Percentiles rank a stretch among this genome's conserved stretches.
Evolutionary conservation across 92 coral and sea anemone species (phyloP).

Genomic region (Hydrozoanthus gracilis): DNA sequence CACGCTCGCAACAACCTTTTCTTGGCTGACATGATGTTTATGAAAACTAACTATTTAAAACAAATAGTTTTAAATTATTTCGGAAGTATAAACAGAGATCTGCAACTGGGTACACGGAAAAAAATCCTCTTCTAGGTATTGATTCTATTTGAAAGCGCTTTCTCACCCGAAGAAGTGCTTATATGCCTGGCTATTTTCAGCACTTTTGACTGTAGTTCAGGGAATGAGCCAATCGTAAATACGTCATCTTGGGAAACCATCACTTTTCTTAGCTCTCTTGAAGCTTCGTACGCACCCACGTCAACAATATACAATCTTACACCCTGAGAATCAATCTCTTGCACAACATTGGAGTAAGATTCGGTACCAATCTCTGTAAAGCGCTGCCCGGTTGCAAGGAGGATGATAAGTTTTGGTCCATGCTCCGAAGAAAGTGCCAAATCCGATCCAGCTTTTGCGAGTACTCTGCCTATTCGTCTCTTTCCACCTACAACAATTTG

Average conservation of each 20-base stretch:
- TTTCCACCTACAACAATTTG: conserved; percentile 62
- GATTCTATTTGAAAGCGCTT: neutral
- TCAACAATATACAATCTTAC: conserved; percentile 70
- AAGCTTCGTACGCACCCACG: conserved; percentile 64
- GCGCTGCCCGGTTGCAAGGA: conserved; percentile 48
- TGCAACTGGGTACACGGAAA: too few relatives aligned
- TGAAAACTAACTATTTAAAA: too few relatives aligned
- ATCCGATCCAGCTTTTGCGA: conserved; percentile 47
- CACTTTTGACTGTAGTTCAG: conserved; percentile 62
- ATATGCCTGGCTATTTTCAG: conserved; percentile 69
- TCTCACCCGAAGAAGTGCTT: conserved; percentile 62
- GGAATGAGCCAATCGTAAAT: conserved; percentile 58
- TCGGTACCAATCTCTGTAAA: conserved; percentile 44
- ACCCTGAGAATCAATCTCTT: conserved; percentile 65
- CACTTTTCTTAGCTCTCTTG: conserved; percentile 46
- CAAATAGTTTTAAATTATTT: too few relatives aligned
- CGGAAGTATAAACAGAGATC: too few relatives aligned
- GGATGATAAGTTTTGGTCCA: conserved; percentile 49
- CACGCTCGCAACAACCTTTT: too few relatives aligned
- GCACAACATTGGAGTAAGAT: conserved; percentile 26
- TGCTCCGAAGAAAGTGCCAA: conserved; percentile 22
- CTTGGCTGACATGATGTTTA: too few relatives aligned
- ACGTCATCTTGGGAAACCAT: conserved; percentile 61
- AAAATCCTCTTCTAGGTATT: neutral
- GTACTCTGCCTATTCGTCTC: conserved; percentile 67